Evolutionary conservation across 1,140 invertebrate genomes (phyloP), one percentile per base, ranked within the genome.

Genomic region (Sitophilus oryzae): DNA sequence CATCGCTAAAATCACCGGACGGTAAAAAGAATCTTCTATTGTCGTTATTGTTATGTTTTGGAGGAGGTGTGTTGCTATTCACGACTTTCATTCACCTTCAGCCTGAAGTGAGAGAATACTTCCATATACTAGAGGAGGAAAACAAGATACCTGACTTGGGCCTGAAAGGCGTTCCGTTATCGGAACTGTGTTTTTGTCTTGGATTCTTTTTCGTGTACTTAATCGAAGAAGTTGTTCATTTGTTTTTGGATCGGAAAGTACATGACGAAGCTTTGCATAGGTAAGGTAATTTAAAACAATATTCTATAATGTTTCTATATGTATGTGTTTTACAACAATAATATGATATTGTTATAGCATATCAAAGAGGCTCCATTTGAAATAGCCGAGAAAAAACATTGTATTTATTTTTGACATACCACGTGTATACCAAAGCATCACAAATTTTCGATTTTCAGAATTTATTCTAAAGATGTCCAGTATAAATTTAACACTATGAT

Each of bases 11-110:
- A 45, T 65, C 60, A 5, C 58, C 61, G 9, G 60, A 66, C 22
- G 62, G 66, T 16, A 65, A 68, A 18, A 70, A 71, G 20, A 71
- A 80, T 68, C 68, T 81, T 0, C 59, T 78, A 35, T 77, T 82
- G 14, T 82, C 80, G 4, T 65, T 84, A 23, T 67, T 88, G 38
- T 75, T 86, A 15, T 88, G 85, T 67, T 88, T 88, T 69, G 86
- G 86, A 9, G 88, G 85, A n/a, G 88, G 88, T 1, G 88, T 91
- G 1, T 76, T 91, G 25, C 69, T 91, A 10, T 86, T 82, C 61
- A 89, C 88, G 1, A 84, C 84, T 15, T 84, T 89, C 63, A 69
- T 88, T 3, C 87, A 91, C 65, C 74, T 91, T 38, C 80, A 89
- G 35, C 87, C 88, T 1, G 88, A 90, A 71, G 82, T 87, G 0